Percentiles rank a stretch among this genome's conserved stretches.
These are phyloP conservation scores for Alethe diademata DNA, from an alignment of 2,113 vertebrate species.

Conservation along the genomic window DNA sequence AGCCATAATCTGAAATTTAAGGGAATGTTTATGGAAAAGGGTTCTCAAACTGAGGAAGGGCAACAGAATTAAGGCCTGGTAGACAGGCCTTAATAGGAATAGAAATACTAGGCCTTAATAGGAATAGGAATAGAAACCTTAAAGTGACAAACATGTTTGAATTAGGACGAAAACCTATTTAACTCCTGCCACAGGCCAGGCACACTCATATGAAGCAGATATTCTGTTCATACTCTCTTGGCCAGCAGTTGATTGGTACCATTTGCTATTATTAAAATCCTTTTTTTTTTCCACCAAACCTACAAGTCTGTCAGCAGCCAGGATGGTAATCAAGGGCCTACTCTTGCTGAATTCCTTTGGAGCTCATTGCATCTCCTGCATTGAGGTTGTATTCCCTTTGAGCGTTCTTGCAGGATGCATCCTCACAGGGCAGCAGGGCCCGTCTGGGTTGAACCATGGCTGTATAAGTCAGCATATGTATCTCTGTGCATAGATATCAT, in stretches of 20 bases:
- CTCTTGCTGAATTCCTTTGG: background rate
- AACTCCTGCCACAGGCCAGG: background rate
- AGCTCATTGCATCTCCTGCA: background rate
- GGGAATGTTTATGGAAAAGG: background rate
- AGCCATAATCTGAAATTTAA: slow-evolving; percentile 21
- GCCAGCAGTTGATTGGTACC: background rate
- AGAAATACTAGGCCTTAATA: too few species aligned
- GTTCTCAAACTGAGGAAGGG: background rate
- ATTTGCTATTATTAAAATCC: background rate
- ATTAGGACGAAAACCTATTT: background rate
- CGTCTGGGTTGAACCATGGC: rapidly evolving
- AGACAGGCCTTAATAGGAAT: background rate
- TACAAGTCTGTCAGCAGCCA: background rate
- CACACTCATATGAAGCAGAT: background rate
- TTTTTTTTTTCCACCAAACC: background rate
- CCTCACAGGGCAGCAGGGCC: background rate
- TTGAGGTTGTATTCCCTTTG: background rate
- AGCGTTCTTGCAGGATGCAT: background rate
- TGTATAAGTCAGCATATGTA: background rate
- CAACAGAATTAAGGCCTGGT: background rate
- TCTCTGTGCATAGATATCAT: background rate
- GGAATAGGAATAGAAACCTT: background rate
- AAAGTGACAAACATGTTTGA: background rate
- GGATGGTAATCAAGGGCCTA: background rate
- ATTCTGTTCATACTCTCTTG: background rate